Base-by-base conservation (phyloP, 1,140 invertebrate species). In the Drosophila sechellia region DNA sequence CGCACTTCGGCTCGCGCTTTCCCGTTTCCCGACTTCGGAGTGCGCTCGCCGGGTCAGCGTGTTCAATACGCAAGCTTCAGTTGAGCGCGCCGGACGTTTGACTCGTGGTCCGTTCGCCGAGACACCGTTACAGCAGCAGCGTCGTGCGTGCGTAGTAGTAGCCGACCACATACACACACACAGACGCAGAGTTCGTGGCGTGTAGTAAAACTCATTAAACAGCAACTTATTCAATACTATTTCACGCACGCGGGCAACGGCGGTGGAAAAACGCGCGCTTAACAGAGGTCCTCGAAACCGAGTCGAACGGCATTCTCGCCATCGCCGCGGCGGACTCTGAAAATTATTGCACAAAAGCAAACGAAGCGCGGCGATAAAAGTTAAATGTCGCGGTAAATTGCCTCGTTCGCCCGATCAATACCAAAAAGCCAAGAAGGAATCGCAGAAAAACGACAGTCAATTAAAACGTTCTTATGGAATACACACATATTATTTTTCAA, bases 1-100 rank as follows among this genome's bases (percentile, higher is more conserved):
- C 15, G 17, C 64, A 53, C 77, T 80, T 81, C 79, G 79, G 66
- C 48, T 66, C 40, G 43, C 15, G 20, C 25, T 49, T 74, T 69
- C 43, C 59, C 59, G 54, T 43, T 12, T 66, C 20, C 75, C 79
- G 72, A 64, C 50, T 59, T 54, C 68, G 34, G 40, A 52, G 54
- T 52, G 42, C 61, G 49, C 50, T 79, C 58, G 57, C 72, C 45
- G 72, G 70, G 79, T 46, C n/a, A 66, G 61, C 65, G 58, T 53
- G 68, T 90, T 91, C 69, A 91, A 90, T 91, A 91, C 85, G 79
- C 78, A 87, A 87, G 81, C 77, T 91, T 91, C 83, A 76, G 80
- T 79, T 80, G 90, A 91, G 86, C 90, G 90, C 86, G 76, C 84
- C 83, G 83, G 90, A 91, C 79, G 80, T 84, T 84, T 25, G 71